phyloP scores from a whole-genome alignment of 2,888 invertebrate species.

The Acanthoscelides obtectus region DNA sequence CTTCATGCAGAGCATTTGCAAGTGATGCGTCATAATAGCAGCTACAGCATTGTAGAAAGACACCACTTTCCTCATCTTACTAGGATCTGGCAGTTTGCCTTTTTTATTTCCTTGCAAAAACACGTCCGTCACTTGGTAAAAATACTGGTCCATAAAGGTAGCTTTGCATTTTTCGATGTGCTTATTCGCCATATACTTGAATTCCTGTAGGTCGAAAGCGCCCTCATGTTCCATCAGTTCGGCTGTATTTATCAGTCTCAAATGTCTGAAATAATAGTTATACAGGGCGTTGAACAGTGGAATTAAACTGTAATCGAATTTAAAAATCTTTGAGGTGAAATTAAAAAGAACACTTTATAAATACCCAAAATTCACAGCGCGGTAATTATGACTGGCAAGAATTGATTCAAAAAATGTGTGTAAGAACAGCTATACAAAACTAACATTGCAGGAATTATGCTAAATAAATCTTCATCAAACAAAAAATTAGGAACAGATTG shows the following conservation, averaged over 20 bases:
- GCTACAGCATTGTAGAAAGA: conserved; percentile 82
- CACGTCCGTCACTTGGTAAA: conserved; percentile 58
- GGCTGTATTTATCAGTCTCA: conserved; percentile 58
- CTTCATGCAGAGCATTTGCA: conserved; percentile 75
- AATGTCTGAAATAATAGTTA: conserved; percentile 50
- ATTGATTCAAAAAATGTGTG: too few relatives aligned
- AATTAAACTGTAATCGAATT: too few relatives aligned
- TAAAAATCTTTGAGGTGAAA: too few relatives aligned
- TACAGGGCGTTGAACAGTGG: too few relatives aligned
- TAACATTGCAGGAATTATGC: too few relatives aligned
- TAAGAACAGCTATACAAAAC: too few relatives aligned
- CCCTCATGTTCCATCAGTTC: conserved; percentile 56
- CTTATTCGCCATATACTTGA: conserved; percentile 52
- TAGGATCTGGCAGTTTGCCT: conserved; percentile 62
- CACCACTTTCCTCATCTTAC: conserved; percentile 60
- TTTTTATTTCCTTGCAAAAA: conserved; percentile 65
- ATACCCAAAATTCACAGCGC: too few relatives aligned
- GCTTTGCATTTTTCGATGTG: conserved; percentile 66
- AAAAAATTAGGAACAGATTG: too few relatives aligned
- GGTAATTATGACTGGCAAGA: too few relatives aligned
- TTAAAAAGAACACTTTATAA: too few relatives aligned
- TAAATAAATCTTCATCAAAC: too few relatives aligned
- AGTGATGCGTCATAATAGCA: conserved; percentile 81
- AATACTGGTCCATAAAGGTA: conserved; percentile 62
- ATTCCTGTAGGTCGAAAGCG: conserved; percentile 65